Base-by-base conservation (phyloP, 2,888 invertebrate genomes). In the Drosophila neonasuta region DNA sequence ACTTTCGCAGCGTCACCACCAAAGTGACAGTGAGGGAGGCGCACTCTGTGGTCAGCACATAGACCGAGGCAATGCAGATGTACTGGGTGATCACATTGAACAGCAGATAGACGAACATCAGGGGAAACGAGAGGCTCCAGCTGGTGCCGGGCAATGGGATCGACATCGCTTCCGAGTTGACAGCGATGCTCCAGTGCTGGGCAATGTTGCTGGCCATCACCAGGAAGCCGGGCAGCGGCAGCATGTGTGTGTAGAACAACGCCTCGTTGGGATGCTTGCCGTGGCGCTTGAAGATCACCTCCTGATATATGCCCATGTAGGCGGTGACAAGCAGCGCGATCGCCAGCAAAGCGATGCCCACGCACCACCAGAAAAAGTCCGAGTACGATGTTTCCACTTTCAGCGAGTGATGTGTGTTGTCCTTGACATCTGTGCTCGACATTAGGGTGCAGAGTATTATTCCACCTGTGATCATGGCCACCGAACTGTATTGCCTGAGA, bases 1-100 rank as follows among this genome's bases (percentile, higher is more conserved):
- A 99, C 91, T 99, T 99, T 52, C 99, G 93, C 59, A 99, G 91
- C 0, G 99, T 99, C 30, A 99, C 96, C 0, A 99, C 97, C 77
- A 99, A 92, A 0, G 99, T 99, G 1, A 99, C 98, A 0, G 97
- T 97, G 45, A 99, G 91, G 0, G 99, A 98, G 0, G 97, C 94
- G 88, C 97, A 98, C 90, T 98, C 97, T 0, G 99, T 96, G 1
- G 98, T 99, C 86, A 99, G 92, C 34, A 96, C 94, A 88, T 98
- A 99, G 1, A 99, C 99, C 6, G 97, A 96, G 89, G 97, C 95
- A 70, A 99, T 99, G 90, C 99, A 99, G 67, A 98, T 80, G 92
- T 94, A 99, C 93, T 99, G 99, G 0, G 98, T 97, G 2, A 97
- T 79, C 6, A 96, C 94, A 90, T 98, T 98, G 24, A 95, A 94